These are phyloP conservation scores for Paramacrobiotus metropolitanus DNA, from an alignment of 1,140 invertebrate genomes.

Conservation along the genomic window DNA sequence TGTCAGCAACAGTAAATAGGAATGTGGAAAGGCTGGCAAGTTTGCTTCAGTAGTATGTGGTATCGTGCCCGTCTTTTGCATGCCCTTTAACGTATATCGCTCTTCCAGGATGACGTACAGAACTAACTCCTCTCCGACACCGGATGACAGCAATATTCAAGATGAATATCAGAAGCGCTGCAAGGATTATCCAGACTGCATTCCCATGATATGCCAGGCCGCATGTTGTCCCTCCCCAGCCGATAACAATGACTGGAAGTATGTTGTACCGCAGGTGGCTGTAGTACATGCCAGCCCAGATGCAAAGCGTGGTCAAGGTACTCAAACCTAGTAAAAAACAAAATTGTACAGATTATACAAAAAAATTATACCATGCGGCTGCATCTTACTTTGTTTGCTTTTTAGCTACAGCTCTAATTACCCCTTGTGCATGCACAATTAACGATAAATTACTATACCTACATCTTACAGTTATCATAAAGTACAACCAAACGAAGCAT, in stretches of 20 bases:
- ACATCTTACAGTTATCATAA: no score
- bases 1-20: no score
- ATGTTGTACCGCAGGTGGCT: neutral
- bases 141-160: neutral
- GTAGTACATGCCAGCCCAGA: constrained; percentile 1
- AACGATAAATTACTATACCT: no score
- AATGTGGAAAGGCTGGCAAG: no score
- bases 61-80: no score
- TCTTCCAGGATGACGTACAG: no score
- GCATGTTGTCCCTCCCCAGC: neutral
- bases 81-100: no score
- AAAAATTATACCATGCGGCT: no score
- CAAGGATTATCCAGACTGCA: neutral
- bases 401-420: no score
- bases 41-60: no score
- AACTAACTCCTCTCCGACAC: neutral
- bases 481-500: no score
- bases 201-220: neutral
- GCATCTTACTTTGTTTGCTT: no score
- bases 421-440: neutral
- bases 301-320: neutral
- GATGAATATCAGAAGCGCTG: neutral
- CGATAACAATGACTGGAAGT: neutral
- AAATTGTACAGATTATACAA: neutral
- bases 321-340: neutral